Percentiles rank a stretch among this genome's conserved stretches.
Evolutionary conservation across 2,113 vertebrate species (phyloP).

Genomic region (Sinocyclocheilus grahami): DNA sequence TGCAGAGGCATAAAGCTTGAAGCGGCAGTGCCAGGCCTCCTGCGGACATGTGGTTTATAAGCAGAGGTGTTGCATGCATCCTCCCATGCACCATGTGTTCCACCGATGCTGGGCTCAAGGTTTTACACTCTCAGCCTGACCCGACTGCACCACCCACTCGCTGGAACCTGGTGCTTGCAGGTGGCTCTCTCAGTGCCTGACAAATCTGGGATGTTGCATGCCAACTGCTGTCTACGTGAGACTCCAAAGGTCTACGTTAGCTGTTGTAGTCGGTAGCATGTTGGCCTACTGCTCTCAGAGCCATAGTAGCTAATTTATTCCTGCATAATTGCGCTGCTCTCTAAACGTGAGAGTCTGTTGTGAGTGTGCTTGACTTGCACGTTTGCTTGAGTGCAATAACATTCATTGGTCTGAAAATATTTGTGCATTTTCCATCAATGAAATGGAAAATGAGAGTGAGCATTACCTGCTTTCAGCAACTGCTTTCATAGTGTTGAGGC

Average conservation of each 20-base stretch:
- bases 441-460: no score
- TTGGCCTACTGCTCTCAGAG: neutral
- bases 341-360: neutral
- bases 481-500: no score
- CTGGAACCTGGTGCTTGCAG: neutral
- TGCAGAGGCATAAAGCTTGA: neutral
- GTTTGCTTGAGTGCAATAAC: neutral
- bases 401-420: neutral
- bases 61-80: constrained; percentile 33
- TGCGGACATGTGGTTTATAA: constrained; percentile 33
- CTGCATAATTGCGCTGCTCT: neutral
- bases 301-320: neutral
- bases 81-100: constrained; percentile 51
- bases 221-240: neutral
- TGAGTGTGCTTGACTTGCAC: neutral
- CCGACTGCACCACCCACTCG: constrained; percentile 25
- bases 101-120: constrained; percentile 9
- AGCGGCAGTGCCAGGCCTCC: neutral
- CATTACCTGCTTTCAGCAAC: no score
- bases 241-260: neutral
- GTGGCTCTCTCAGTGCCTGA: neutral
- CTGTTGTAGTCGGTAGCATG: neutral
- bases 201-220: neutral
- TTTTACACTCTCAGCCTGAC: constrained; percentile 18
- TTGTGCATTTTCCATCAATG: neutral